A percentile compares a stretch with the other conserved stretches of the same genome.
Evolutionary conservation across 2,888 invertebrate species (phyloP).

Genomic region (Apotomis turbidana): DNA sequence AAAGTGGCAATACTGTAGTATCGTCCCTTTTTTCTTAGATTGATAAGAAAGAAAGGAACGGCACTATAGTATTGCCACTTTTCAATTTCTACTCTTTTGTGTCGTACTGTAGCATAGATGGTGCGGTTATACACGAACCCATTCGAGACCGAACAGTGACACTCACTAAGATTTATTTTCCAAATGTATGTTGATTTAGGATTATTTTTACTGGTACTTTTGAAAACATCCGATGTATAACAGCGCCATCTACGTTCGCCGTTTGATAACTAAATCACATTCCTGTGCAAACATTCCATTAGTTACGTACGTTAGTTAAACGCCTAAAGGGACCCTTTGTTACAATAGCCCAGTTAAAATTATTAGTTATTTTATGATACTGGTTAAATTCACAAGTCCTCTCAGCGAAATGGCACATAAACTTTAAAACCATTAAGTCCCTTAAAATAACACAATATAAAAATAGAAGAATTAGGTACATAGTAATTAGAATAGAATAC

Average conservation of each 20-base stretch:
- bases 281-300: slow-evolving; percentile 14
- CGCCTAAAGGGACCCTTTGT: slow-evolving; percentile 16
- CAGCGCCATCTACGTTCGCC: slow-evolving; percentile 19
- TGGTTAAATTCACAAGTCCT: slow-evolving; percentile 30
- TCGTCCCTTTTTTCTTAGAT: too few species aligned
- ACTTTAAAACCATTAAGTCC: slow-evolving; percentile 25
- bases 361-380: slow-evolving; percentile 22
- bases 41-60: too few species aligned
- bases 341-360: slow-evolving; percentile 22
- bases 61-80: too few species aligned
- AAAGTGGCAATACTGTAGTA: too few species aligned
- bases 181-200: too few species aligned
- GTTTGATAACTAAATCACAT: slow-evolving; percentile 18
- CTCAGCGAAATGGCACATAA: slow-evolving; percentile 40
- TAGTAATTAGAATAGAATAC: slow-evolving; percentile 42
- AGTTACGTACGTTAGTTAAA: slow-evolving; percentile 28
- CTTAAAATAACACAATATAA: slow-evolving; percentile 42
- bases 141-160: not conserved
- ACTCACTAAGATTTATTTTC: not conserved
- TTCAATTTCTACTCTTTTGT: too few species aligned
- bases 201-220: too few species aligned
- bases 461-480: slow-evolving; percentile 43
- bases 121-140: not conserved
- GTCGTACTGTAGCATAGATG: not conserved
- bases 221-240: not conserved